A percentile compares a stretch with the other conserved stretches of the same genome.
phyloP scores from a whole-genome alignment of 2,888 invertebrate genomes.

The Troides oblongomaculatus region DNA sequence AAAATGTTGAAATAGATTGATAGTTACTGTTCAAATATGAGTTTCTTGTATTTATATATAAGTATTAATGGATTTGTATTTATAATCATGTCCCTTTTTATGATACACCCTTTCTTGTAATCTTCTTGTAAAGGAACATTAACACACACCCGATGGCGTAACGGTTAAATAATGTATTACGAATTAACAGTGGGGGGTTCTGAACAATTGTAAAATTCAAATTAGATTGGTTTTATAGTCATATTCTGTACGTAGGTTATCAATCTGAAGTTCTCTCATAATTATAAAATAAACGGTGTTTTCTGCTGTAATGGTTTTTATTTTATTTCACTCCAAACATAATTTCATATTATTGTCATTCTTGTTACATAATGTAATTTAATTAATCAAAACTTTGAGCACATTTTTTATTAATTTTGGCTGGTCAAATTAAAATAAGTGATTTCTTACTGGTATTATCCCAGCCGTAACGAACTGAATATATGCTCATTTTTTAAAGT shows the following conservation, averaged over 20 bases:
- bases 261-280: constrained; percentile 81
- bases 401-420: too few species aligned
- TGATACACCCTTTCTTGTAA: constrained; percentile 63
- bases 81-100: constrained; percentile 66
- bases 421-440: too few species aligned
- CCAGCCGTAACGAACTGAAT: too few species aligned
- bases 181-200: constrained; percentile 63
- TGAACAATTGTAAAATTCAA: constrained; percentile 71
- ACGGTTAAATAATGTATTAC: constrained; percentile 51
- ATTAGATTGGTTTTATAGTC: constrained; percentile 79
- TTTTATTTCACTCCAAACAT: constrained; percentile 7
- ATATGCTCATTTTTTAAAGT: too few species aligned
- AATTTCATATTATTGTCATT: too few species aligned
- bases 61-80: constrained; percentile 67
- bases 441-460: too few species aligned
- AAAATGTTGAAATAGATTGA: constrained; percentile 74
- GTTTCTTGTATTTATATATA: constrained; percentile 61
- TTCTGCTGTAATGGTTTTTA: constrained; percentile 71
- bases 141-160: constrained; percentile 49
- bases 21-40: constrained; percentile 53
- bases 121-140: constrained; percentile 72
- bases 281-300: constrained; percentile 82
- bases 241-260: constrained; percentile 80
- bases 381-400: too few species aligned
- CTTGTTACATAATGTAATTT: neutral